Conservation (phyloP, 2,113 vertebrate genomes). For the Cryptotis parvus region DNA sequence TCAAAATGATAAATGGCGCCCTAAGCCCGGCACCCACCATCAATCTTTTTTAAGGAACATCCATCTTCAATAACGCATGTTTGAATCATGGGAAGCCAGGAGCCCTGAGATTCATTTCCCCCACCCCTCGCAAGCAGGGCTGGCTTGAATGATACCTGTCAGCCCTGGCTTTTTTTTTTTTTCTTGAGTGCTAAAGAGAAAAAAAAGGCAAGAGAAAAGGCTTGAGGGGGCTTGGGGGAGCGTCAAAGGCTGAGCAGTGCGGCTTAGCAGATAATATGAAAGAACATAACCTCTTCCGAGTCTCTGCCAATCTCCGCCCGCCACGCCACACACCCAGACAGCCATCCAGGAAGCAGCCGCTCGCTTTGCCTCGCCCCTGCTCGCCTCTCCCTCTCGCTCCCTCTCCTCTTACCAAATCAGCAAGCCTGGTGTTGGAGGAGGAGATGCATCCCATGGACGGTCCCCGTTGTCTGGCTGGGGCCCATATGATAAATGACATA, state of each 20-base stretch:
- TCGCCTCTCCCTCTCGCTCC: background rate
- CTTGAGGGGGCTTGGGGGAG: background rate
- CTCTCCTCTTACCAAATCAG: conserved; percentile 52
- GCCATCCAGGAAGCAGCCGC: conserved; percentile 34
- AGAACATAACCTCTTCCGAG: conserved; percentile 54
- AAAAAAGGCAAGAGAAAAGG: background rate
- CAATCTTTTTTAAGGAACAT: conserved; percentile 99
- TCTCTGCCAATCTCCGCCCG: conserved; percentile 38
- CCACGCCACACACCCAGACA: conserved; percentile 67
- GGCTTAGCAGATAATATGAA: conserved; percentile 56
- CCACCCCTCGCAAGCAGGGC: conserved; percentile 91
- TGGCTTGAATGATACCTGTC: conserved; percentile 94
- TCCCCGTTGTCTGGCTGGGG: conserved; percentile 90
- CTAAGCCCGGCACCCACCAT: conserved; percentile 98
- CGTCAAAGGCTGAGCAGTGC: conserved; percentile 43
- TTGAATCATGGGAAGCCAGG: conserved; percentile 94
- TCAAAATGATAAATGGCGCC: conserved; percentile 98
- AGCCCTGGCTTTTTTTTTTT: conserved; percentile 58
- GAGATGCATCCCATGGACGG: conserved; percentile 79
- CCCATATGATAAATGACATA: conserved; percentile 99
- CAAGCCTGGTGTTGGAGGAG: conserved; percentile 62
- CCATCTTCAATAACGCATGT: conserved; percentile 97
- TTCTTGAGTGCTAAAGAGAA: conserved; percentile 59
- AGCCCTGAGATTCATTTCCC: conserved; percentile 93
- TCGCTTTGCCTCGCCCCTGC: conserved; percentile 32